These are phyloP conservation scores for Luscinia luscinia DNA, from an alignment of 2,797 vertebrate species.

Conservation along the genomic window DNA sequence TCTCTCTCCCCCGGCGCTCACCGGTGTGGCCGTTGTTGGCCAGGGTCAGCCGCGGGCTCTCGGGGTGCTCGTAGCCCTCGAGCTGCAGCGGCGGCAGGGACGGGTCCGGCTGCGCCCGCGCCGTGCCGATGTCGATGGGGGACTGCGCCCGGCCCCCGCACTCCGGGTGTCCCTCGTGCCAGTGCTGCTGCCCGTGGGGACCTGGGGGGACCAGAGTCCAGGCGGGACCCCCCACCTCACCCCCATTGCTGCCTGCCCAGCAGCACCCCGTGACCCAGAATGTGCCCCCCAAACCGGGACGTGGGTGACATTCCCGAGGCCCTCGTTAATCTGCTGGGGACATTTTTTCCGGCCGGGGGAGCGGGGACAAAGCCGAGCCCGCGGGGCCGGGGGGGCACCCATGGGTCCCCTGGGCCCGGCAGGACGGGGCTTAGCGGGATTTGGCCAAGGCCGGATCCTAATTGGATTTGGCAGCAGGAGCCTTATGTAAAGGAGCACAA, in stretches of 20 bases:
- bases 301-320: neutral
- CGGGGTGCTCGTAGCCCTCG: slow-evolving; percentile 80
- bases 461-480: slow-evolving; percentile 36
- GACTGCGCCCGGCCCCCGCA: slow-evolving; percentile 88
- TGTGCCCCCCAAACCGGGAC: neutral
- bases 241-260: neutral
- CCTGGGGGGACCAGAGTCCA: slow-evolving; percentile 66
- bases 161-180: slow-evolving; percentile 81
- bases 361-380: neutral
- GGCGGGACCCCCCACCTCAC: neutral
- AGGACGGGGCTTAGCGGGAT: slow-evolving; percentile 11
- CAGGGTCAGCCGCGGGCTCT: slow-evolving; percentile 74
- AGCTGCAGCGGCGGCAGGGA: slow-evolving; percentile 77
- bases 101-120: slow-evolving; percentile 75
- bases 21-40: slow-evolving; percentile 91
- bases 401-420: neutral
- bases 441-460: neutral
- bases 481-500: slow-evolving; percentile 42
- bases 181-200: slow-evolving; percentile 84
- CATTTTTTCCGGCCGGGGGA: slow-evolving; percentile 20
- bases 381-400: neutral
- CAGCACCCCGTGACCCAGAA: neutral
- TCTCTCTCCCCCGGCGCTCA: slow-evolving; percentile 45
- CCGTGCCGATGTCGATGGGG: slow-evolving; percentile 83
- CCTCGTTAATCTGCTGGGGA: neutral